Base-by-base conservation (phyloP, 2,113 vertebrate genomes). In the Oryzias woworae region DNA sequence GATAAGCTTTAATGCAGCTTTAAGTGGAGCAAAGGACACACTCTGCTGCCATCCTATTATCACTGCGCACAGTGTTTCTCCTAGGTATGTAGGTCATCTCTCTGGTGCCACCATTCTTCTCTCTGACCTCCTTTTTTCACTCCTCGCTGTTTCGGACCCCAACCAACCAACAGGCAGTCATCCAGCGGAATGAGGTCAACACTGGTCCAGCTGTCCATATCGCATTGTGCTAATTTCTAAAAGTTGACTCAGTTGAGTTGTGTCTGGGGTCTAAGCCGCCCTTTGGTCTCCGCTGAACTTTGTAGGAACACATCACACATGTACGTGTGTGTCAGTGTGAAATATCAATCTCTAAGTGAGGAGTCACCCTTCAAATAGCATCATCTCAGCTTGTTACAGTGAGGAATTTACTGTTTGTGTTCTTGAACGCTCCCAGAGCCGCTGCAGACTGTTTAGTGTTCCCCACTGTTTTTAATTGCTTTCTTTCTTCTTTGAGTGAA, bases 141-240 rank as follows among this genome's bases (percentile, higher is more conserved):
- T n/a, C 18, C 44, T 74, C 66, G 72, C 79, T 88, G 77, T 73
- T 71, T 64, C 4, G 28, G 70, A 55, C 69, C 23, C 60, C 50
- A 73, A 52, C 42, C 22, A 36, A 42, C 61, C 44, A 51, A 63
- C 1, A 49, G 26, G 22, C 16, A 49, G 44, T 41, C 58, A 49
- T 48, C 16, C 71, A 13, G 22, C 64, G 68, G 70, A 88, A 84
- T 83, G 85, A 84, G 85, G 87, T 88, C 86, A 88, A 55, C 47
- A 1, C 64, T 51, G 67, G 60, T 65, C 65, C 68, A 36, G 60
- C 51, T 62, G 26, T 69, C 66, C 71, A 57, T 69, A 69, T 58
- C 58, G 56, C 42, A 57, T 66, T 66, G 65, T 60, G 73, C 69
- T 85, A 83, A 84, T 82, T 83, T 81, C 68, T 66, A 5, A 23